These are phyloP conservation scores for Oryzias woworae DNA, from an alignment of 2,113 vertebrate genomes.

Conservation along the genomic window DNA sequence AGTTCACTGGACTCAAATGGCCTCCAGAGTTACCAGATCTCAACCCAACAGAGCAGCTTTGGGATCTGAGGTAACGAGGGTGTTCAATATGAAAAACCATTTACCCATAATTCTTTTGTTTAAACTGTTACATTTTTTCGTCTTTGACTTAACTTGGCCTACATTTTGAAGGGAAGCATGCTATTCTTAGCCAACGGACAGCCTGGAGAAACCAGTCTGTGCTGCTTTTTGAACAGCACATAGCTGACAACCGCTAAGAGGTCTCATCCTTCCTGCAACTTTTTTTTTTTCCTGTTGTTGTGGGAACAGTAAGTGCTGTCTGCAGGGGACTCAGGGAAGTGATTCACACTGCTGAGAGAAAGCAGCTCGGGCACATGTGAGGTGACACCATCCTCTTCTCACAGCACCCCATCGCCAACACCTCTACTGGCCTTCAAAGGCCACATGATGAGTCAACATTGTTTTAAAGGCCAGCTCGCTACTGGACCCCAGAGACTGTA, in stretches of 20 bases:
- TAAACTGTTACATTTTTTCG: no score
- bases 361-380: conserved; percentile 21
- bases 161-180: neutral
- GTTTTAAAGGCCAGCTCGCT: conserved; percentile 27
- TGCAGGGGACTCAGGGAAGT: conserved; percentile 26
- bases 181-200: neutral
- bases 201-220: neutral
- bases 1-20: no score
- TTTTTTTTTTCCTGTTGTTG: neutral
- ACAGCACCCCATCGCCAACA: conserved; percentile 27
- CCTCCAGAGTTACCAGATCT: no score
- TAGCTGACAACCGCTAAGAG: conserved; percentile 1
- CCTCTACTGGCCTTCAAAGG: conserved; percentile 48
- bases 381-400: conserved; percentile 32
- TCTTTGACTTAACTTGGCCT: no score
- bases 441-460: conserved; percentile 37
- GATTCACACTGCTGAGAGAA: conserved; percentile 44
- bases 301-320: conserved; percentile 29
- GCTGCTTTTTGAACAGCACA: neutral
- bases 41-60: no score
- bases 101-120: no score
- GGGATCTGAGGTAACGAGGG: no score
- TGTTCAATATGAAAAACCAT: no score
- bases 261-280: conserved; percentile 6
- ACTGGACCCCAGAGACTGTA: neutral